Base-by-base conservation (phyloP, 2,888 invertebrate species). In the Entomobrya proxima region DNA sequence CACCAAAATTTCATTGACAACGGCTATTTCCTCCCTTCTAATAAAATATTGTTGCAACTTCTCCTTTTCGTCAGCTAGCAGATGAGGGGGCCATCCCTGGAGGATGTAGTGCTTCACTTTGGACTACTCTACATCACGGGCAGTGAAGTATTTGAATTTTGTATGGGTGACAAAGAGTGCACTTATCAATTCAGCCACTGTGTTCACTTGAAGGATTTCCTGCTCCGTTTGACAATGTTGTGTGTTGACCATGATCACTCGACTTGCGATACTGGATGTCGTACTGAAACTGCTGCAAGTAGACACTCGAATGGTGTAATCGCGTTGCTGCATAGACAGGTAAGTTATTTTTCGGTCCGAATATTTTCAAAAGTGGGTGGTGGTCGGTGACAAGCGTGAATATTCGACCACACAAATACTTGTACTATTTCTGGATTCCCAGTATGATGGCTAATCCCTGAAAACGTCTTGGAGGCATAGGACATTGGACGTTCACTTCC, bases 1-100 rank as follows among this genome's bases (percentile, higher is more conserved):
- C n/a, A n/a, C n/a, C n/a, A n/a, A n/a, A n/a, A n/a, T n/a, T n/a
- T n/a, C n/a, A 88, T 85, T 64, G 6, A 76, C 81, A 0, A 81
- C 50, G 15, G 72, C 40, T 1, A 89, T 40, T 47, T 85, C 78
- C 9, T 44, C 27, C 1, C 81, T 69, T 0, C 72, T 50, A 5
- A 18, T 64, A 32, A 52, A 75, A 21, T 55, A 85, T 1, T 37
- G 50, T 24, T 74, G 40, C 3, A 85, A 21, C 3, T 24, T 80
- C 44, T 83, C 40, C 18, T 64, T 44, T 5, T 85, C 85, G 50
- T 37, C 58, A 15, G 52, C 15, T 4, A n/a, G 15, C 3, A 85
- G 35, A 15, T 55, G 5, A 27, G 9, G 1, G 11, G 81, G 81
- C 81, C 81, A 81, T 5, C 6, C n/a, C n/a, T 32, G 6, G 37